Evolutionary conservation across 2,888 invertebrate species (phyloP), one percentile per base, ranked within the genome.

Genomic region (Nephrotoma flavescens): DNA sequence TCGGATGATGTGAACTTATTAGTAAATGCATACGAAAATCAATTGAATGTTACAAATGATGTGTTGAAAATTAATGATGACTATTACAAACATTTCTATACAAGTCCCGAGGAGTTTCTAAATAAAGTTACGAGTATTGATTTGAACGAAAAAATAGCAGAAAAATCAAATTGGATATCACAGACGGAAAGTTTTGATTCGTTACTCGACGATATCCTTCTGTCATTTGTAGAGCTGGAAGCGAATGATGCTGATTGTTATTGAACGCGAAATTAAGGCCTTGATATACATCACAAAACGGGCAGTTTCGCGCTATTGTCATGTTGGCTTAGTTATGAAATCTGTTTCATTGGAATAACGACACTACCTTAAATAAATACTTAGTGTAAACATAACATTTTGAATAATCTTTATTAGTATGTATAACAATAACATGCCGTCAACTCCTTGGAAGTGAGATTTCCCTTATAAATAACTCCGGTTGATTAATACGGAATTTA

Each of bases 211-310:
- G 96, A 96, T 90, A 95, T 96, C 88, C 90, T 96, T 41, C 93
- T 94, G 9, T 92, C 94, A 86, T 94, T 94, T 89, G 92, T 94
- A 88, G 89, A 91, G 0, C 91, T 90, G 44, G 93, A 94, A 87
- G 91, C 93, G 0, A 95, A 95, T 89, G 92, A 92, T 42, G 93
- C 95, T 92, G 96, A 96, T 92, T 96, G 96, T 91, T 96, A 96
- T 89, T 95, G 90, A 91, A 9, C 31, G 31, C 31, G 11, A 11
- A 44, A 44, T 31, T 31, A 2, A 2, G 31, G 3, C 31, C 31
- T 31, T 31, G 31, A 31, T 31, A 3, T 31, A 31, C 2, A 2
- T 31, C n/a, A n/a, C n/a, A 31, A 31, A 31, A 31, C 3, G 31
- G 31, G 31, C 31, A 31, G 31, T 31, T 31, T 31, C 2, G 31